Evolutionary conservation across 2,797 vertebrate species (phyloP), one percentile per base, ranked within the genome.

Genomic region (Tachyglossus aculeatus): DNA sequence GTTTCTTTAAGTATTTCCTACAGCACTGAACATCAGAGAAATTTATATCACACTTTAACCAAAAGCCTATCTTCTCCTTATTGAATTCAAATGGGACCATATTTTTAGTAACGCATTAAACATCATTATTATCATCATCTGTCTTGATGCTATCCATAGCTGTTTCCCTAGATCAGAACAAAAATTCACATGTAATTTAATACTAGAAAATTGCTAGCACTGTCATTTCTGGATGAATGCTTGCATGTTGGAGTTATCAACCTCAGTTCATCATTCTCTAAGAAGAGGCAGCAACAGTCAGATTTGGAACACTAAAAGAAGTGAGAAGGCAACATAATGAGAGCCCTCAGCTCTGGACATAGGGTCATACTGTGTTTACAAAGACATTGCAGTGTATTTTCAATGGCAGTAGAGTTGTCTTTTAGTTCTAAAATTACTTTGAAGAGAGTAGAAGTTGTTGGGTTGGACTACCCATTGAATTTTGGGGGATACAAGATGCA

Each of bases 241-340:
- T 67, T 73, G 44, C 44, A 36, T 54, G 54, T 41, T 66, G 12
- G 36, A 76, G 71, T 81, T 83, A 81, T 77, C 67, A 56, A 33
- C 37, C 48, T 6, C 41, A 70, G 57, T 57, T 59, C 80, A 74
- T 47, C 40, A 76, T 69, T 66, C 67, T 62, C 45, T 55, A 50
- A 50, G n/a, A n/a, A n/a, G n/a, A n/a, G n/a, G n/a, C n/a, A n/a
- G n/a, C n/a, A n/a, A n/a, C n/a, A n/a, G n/a, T n/a, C n/a, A n/a
- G n/a, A n/a, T n/a, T n/a, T n/a, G n/a, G n/a, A n/a, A n/a, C n/a
- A n/a, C n/a, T n/a, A n/a, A n/a, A n/a, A n/a, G n/a, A n/a, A n/a
- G n/a, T n/a, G n/a, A n/a, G n/a, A n/a, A n/a, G n/a, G n/a, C n/a
- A n/a, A n/a, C n/a, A n/a, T n/a, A n/a, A n/a, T n/a, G n/a, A n/a